These are phyloP conservation scores for Formica selysi DNA, from an alignment of 1,140 invertebrate species.

Conservation along the genomic window DNA sequence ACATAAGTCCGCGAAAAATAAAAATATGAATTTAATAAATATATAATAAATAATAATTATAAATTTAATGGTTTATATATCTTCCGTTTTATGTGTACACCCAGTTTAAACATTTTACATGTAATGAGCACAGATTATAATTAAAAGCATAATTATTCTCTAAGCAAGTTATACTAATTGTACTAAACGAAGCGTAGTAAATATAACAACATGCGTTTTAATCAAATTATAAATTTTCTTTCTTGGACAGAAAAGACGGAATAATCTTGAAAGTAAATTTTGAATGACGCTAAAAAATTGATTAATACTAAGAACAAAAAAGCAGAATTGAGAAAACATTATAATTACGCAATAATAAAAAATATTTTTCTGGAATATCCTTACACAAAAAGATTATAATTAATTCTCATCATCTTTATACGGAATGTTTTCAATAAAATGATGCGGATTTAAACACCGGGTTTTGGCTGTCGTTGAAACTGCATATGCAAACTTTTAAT, in stretches of 20 bases:
- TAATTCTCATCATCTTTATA: background rate
- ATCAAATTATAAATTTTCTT: constrained; percentile 47
- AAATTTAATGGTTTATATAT: background rate
- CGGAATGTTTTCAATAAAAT: background rate
- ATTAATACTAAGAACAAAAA: background rate
- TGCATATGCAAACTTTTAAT: background rate
- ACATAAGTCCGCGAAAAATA: background rate
- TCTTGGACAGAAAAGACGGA: constrained; percentile 19
- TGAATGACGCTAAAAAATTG: background rate
- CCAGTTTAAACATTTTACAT: constrained; percentile 8
- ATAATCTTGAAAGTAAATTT: constrained; percentile 13
- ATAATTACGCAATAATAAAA: background rate
- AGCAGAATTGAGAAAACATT: background rate
- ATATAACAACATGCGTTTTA: constrained; percentile 20
- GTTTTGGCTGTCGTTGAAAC: background rate
- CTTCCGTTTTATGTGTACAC: background rate
- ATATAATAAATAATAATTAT: too few relatives aligned
- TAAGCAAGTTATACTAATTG: constrained; percentile 35
- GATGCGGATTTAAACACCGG: background rate
- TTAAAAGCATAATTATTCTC: constrained; percentile 2
- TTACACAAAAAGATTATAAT: background rate
- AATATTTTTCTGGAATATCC: background rate
- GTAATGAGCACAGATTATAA: constrained; percentile 21
- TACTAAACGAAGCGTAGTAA: background rate
- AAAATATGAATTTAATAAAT: constrained; percentile 29